Percentiles rank a stretch among this genome's conserved stretches.
Conservation (phyloP, 2,113 vertebrate genomes). For the Poicephalus gulielmi region DNA sequence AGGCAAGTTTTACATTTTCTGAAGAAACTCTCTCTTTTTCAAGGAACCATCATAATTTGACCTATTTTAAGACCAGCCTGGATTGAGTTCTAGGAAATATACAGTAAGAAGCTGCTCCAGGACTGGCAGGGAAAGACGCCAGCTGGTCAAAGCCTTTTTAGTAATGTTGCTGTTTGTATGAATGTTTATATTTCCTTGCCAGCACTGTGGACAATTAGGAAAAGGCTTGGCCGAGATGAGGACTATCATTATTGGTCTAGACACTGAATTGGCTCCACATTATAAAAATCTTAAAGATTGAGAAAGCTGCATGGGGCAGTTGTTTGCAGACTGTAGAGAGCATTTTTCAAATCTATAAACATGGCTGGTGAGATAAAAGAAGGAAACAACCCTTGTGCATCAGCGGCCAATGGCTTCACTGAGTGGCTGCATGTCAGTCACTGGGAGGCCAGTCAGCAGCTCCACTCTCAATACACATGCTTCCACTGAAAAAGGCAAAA, state of each 20-base stretch:
- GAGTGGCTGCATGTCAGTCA: not conserved
- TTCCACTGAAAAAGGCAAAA: not conserved
- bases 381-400: not conserved
- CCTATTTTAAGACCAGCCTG: conserved; percentile 25
- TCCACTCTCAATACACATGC: not conserved
- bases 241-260: conserved; percentile 71
- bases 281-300: conserved; percentile 44
- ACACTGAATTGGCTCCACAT: conserved; percentile 54
- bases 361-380: not conserved
- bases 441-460: not conserved
- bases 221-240: conserved; percentile 59
- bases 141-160: conserved; percentile 38
- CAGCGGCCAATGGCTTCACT: not conserved
- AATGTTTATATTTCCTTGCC: conserved; percentile 62
- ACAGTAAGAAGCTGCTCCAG: conserved; percentile 26
- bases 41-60: conserved; percentile 6
- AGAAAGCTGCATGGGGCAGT: not conserved
- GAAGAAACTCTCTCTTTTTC: not conserved
- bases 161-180: not conserved
- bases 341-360: not conserved
- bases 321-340: not conserved
- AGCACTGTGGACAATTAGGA: conserved; percentile 72
- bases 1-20: not conserved
- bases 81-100: conserved; percentile 49
- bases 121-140: conserved; percentile 44